Evolutionary conservation across 53 echinoderm and acorn worm genomes (phyloP).

Genomic region (Actinopyga echinites): DNA sequence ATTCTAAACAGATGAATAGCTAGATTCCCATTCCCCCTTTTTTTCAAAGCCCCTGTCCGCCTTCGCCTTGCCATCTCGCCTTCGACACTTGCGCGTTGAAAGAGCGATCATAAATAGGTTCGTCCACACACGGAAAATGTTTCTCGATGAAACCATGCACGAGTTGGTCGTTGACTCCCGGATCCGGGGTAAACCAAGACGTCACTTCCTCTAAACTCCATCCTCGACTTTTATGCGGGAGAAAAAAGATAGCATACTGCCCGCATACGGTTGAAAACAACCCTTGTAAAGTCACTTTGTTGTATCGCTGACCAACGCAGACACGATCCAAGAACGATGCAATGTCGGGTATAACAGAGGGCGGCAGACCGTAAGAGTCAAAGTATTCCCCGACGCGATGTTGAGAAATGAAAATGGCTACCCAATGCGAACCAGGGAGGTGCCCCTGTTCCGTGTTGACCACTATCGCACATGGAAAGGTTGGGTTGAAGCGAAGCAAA

Average conservation of each 20-base stretch:
- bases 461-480: not conserved
- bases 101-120: not conserved
- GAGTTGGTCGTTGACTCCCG: constrained; percentile 4
- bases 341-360: not conserved
- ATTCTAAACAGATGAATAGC: too few relatives aligned
- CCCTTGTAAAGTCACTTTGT: constrained; percentile 41
- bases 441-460: constrained; percentile 23
- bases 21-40: not conserved
- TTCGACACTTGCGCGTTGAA: not conserved
- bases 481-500: not conserved
- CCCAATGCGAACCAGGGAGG: constrained; percentile 38
- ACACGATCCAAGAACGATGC: not conserved
- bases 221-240: constrained; percentile 53
- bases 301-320: not conserved
- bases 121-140: too few relatives aligned
- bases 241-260: constrained; percentile 61
- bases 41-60: not conserved
- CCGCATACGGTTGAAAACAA: constrained; percentile 70
- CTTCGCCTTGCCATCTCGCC: not conserved
- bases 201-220: constrained; percentile 10
- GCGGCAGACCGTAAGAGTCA: not conserved
- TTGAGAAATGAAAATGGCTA: constrained; percentile 34
- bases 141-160: constrained; percentile 1
- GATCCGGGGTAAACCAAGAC: not conserved
- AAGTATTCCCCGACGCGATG: not conserved